Evolutionary conservation across 2,113 vertebrate genomes (phyloP).

Genomic region (Cyanistes caeruleus): DNA sequence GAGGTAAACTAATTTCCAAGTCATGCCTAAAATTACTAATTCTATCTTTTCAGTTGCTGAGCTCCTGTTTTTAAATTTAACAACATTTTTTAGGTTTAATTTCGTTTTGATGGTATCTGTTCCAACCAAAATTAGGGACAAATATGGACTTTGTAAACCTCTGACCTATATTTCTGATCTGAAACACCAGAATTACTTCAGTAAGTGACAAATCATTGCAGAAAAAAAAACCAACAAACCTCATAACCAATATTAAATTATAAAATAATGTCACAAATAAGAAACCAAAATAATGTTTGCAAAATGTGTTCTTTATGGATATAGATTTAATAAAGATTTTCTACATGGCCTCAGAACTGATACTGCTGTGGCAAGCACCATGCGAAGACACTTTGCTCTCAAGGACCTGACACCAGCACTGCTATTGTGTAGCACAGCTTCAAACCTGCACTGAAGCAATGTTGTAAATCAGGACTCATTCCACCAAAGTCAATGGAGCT

Average conservation of each 20-base stretch:
- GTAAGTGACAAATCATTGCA: background rate
- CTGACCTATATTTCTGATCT: background rate
- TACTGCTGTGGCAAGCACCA: background rate
- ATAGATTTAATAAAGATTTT: background rate
- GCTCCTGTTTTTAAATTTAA: background rate
- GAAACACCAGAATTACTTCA: background rate
- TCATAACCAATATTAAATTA: background rate
- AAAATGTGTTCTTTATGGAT: background rate
- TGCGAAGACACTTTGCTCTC: background rate
- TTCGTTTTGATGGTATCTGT: background rate
- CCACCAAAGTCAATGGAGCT: slow-evolving; percentile 21
- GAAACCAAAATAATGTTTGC: background rate
- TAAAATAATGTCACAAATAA: background rate
- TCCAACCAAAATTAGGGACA: background rate
- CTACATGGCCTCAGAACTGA: background rate
- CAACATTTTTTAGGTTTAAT: background rate
- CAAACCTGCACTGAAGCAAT: background rate
- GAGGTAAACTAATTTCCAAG: background rate
- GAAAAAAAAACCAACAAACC: background rate
- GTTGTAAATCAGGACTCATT: slow-evolving; percentile 50
- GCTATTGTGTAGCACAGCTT: background rate
- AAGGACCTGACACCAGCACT: background rate
- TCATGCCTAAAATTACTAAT: background rate
- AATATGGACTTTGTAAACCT: background rate
- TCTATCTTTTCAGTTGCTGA: background rate